Conservation (phyloP, 2,113 vertebrate genomes). For the Calyptommatus sinebrachiatus region DNA sequence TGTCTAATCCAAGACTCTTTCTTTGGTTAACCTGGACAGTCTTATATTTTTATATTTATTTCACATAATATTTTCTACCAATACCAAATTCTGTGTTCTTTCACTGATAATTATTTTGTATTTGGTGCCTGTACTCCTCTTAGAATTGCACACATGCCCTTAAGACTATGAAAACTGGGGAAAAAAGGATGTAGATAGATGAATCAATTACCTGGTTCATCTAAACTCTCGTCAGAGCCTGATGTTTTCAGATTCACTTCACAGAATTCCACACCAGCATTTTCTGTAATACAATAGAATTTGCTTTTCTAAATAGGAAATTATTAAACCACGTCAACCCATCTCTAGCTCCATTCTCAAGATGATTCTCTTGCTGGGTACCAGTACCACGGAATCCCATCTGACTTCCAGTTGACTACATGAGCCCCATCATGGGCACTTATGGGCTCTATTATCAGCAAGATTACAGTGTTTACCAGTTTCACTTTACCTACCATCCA, state of each 20-base stretch:
- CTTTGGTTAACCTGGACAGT: neutral
- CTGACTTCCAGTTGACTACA: too few relatives aligned
- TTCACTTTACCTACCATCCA: slow-evolving; percentile 58
- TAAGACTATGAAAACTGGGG: too few relatives aligned
- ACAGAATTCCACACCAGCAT: slow-evolving; percentile 54
- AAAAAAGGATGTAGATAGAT: too few relatives aligned
- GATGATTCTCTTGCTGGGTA: too few relatives aligned
- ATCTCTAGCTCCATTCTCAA: neutral
- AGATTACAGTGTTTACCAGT: neutral
- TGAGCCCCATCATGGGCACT: too few relatives aligned
- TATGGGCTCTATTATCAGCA: too few relatives aligned
- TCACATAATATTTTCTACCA: too few relatives aligned
- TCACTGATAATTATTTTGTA: too few relatives aligned
- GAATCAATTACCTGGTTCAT: slow-evolving; percentile 45
- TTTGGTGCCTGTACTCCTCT: neutral
- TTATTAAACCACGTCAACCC: neutral
- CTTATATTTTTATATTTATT: too few relatives aligned
- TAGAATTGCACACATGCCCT: neutral
- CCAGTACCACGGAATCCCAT: neutral
- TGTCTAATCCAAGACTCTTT: neutral
- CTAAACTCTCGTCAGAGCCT: slow-evolving; percentile 29
- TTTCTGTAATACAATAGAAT: slow-evolving; percentile 50
- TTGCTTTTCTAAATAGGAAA: neutral
- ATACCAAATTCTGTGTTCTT: too few relatives aligned
- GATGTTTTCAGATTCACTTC: slow-evolving; percentile 65